phyloP scores from a whole-genome alignment of 2,888 invertebrate species.

The Glyphotaelius pellucidus region DNA sequence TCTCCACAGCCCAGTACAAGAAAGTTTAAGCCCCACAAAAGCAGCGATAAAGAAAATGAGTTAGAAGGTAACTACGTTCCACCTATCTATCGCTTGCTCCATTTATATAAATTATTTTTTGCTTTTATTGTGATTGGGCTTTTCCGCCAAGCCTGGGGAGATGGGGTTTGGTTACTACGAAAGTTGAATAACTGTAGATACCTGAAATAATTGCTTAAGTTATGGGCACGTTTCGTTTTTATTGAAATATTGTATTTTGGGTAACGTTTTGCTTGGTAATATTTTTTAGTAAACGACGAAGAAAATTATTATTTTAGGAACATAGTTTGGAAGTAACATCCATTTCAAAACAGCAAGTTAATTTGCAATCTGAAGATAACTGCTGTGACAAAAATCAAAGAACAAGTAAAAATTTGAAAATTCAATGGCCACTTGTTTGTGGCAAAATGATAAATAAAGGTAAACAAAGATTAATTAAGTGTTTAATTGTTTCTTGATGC shows the following conservation, averaged over 20 bases:
- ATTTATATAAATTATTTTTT: constrained; percentile 2
- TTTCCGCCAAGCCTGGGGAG: neutral
- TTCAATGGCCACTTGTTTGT: no score
- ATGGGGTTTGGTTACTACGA: neutral
- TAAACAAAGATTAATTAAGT: no score
- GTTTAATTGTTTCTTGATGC: no score
- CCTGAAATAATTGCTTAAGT: neutral
- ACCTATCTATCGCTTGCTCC: neutral
- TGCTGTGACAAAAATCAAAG: neutral
- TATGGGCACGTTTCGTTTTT: neutral
- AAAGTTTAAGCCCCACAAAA: neutral
- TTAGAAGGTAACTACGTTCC: neutral
- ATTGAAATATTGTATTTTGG: neutral
- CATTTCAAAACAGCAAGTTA: neutral
- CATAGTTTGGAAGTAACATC: neutral
- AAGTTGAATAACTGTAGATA: neutral
- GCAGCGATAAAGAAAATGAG: neutral
- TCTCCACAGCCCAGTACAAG: neutral
- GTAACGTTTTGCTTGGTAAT: neutral
- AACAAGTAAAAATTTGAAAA: no score
- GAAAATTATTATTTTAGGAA: neutral
- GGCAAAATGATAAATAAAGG: no score
- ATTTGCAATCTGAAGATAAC: neutral
- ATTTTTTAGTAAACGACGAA: neutral
- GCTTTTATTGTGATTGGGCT: neutral